Conservation (phyloP, 37 sponge, comb jelly and placozoan genomes). For the Theonella swinhoei region DNA sequence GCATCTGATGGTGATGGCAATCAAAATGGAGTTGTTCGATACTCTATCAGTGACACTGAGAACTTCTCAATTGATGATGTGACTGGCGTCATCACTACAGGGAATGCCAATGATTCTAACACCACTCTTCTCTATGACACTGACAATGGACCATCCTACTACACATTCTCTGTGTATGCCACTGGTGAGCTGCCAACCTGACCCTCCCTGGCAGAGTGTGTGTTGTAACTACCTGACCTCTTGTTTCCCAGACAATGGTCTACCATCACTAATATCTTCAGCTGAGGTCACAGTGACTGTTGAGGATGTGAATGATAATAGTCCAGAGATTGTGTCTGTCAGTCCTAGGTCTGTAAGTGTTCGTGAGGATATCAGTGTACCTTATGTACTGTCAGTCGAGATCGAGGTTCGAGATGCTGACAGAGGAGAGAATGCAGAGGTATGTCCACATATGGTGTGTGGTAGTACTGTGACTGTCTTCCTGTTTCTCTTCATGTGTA, state of each 20-base stretch:
- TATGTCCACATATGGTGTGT: not conserved
- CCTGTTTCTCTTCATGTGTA: not conserved
- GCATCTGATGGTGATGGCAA: slow-evolving; percentile 35
- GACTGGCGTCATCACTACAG: slow-evolving; percentile 10
- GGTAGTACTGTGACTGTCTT: not conserved
- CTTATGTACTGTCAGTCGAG: not conserved
- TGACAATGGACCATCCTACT: not conserved
- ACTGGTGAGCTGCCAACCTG: slow-evolving; percentile 24
- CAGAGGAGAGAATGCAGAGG: slow-evolving; percentile 39
- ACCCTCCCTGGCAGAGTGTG: too few species aligned
- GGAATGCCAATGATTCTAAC: not conserved
- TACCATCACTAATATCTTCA: not conserved
- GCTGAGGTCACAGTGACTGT: not conserved
- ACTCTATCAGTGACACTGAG: not conserved
- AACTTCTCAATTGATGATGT: slow-evolving; percentile 28
- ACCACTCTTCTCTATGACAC: slow-evolving; percentile 5
- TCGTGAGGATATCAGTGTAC: not conserved
- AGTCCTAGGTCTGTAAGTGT: not conserved
- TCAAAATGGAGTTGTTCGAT: not conserved
- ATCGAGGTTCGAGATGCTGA: slow-evolving; percentile 32
- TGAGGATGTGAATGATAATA: slow-evolving; percentile 33
- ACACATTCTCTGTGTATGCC: not conserved
- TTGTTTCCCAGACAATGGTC: not conserved
- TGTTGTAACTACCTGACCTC: too few species aligned
- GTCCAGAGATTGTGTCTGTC: slow-evolving; percentile 7